Base-by-base conservation (phyloP, 2,113 vertebrate species). In the Rhinopomastus cyanomelas region DNA sequence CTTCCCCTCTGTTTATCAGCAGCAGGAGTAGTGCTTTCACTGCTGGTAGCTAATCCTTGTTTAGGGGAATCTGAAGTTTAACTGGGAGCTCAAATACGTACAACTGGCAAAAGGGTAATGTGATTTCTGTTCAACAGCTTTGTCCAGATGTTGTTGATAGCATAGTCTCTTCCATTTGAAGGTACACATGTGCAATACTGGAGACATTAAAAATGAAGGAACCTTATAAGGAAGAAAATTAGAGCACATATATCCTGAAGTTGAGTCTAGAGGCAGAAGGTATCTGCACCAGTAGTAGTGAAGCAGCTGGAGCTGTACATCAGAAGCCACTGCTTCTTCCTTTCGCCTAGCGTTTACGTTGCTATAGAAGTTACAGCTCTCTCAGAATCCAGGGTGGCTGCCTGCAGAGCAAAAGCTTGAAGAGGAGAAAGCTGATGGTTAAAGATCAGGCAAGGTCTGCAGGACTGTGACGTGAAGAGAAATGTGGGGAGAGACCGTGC, bases 311-410 rank as follows among this genome's bases (percentile, higher is more conserved):
- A 36, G 8, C 14, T 51, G 79, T 16, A 21, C 15, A 2, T 53
- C 8, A 36, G 39, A 27, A 85, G 51, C 23, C 19, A 1, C 11
- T 34, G 44, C 21, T 64, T 34, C 16, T 1, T 11, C 13, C 3
- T 9, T 34, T 48, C 64, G 10, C 12, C 23, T 22, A 20, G 7
- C 6, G 0, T 13, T 83, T 55, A 1, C 1, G 0, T 8, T 42
- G 15, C 49, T 0, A 0, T 36, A 14, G 23, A 14, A 22, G 30
- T 16, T n/a, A 16, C 53, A 46, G 34, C 23, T 56, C n/a, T 22
- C 57, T n/a, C 8, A 8, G 46, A 16, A 49, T 29, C 11, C 11
- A 29, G 21, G 18, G 23, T n/a, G 27, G n/a, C n/a, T 84, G 29
- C 26, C 25, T 51, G 22, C 22, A 48, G 26, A 61, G 34, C 22